phyloP scores from a whole-genome alignment of 2,797 vertebrate species.

The Rhodeus uyekii region DNA sequence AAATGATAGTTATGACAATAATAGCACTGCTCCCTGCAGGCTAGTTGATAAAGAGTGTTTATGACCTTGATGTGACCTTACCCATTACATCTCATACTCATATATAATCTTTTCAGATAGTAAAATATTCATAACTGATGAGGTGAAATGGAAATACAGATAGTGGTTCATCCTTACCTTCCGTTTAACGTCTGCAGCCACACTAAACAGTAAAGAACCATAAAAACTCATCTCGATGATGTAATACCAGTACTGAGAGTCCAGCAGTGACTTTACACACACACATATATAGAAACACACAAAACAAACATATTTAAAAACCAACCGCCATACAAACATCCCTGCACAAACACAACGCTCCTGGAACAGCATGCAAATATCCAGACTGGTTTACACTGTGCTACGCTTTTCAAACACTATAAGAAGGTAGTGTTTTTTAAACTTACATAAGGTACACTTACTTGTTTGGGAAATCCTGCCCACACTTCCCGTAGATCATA shows the following conservation, averaged over 20 bases:
- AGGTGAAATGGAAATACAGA: background rate
- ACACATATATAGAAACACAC: slow-evolving; percentile 25
- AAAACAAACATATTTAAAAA: slow-evolving; percentile 3
- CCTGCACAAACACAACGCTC: background rate
- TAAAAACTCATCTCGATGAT: slow-evolving; percentile 90
- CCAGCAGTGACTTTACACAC: slow-evolving; percentile 80
- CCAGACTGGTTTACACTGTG: background rate
- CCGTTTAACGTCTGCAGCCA: slow-evolving; percentile 86
- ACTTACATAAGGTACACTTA: slow-evolving; percentile 48
- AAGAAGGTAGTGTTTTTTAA: background rate
- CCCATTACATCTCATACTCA: background rate
- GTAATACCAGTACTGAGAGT: slow-evolving; percentile 95
- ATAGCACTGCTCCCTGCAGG: background rate
- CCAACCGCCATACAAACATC: background rate
- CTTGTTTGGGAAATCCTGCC: slow-evolving; percentile 89
- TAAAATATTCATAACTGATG: background rate
- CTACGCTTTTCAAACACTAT: background rate
- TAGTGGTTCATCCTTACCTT: slow-evolving; percentile 80
- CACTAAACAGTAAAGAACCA: slow-evolving; percentile 86
- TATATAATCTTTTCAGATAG: too few relatives aligned
- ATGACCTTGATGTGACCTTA: background rate
- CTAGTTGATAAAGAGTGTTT: background rate
- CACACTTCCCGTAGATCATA: slow-evolving; percentile 89
- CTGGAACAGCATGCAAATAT: background rate
- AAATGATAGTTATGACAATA: background rate